These are phyloP conservation scores for Drosophila bunnanda DNA, from an alignment of 2,888 invertebrate species.

Conservation along the genomic window DNA sequence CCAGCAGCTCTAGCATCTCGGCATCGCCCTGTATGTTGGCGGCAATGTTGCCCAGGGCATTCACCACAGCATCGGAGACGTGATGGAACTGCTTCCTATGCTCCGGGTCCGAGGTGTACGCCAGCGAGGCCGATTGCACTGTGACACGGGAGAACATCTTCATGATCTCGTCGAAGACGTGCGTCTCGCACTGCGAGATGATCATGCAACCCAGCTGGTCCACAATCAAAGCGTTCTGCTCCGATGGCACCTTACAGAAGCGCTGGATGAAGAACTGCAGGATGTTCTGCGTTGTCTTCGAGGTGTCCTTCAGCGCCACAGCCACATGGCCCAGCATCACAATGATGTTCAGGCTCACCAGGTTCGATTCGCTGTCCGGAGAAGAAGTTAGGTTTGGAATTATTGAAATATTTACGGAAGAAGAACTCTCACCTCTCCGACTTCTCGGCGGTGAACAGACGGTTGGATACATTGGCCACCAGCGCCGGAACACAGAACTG, in stretches of 20 bases:
- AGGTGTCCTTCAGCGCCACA: constrained; percentile 95
- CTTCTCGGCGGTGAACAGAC: constrained; percentile 96
- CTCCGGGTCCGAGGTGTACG: constrained; percentile 88
- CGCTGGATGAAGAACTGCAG: constrained; percentile 98
- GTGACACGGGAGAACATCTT: constrained; percentile 98
- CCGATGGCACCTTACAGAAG: constrained; percentile 96
- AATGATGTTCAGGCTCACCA: constrained; percentile 98
- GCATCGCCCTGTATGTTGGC: constrained; percentile 95
- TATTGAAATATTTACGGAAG: accelerated
- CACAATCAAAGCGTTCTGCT: constrained; percentile 96
- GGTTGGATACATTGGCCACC: constrained; percentile 97
- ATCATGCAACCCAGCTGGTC: constrained; percentile 99
- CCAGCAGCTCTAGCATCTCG: constrained; percentile 93
- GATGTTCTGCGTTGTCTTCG: constrained; percentile 97
- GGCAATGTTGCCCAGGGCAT: constrained; percentile 98
- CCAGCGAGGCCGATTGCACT: constrained; percentile 94
- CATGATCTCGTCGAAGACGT: constrained; percentile 97
- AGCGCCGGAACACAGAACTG: constrained; percentile 97
- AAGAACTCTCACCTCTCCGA: constrained; percentile 88
- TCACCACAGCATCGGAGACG: constrained; percentile 97
- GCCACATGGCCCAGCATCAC: constrained; percentile 99
- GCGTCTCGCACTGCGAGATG: constrained; percentile 94
- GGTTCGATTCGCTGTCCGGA: constrained; percentile 91
- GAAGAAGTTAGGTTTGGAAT: constrained; percentile 15
- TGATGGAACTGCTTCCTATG: constrained; percentile 88